These are phyloP conservation scores for Pseudococcus jackbeardsleyi DNA, from an alignment of 2,888 invertebrate species.

Conservation along the genomic window DNA sequence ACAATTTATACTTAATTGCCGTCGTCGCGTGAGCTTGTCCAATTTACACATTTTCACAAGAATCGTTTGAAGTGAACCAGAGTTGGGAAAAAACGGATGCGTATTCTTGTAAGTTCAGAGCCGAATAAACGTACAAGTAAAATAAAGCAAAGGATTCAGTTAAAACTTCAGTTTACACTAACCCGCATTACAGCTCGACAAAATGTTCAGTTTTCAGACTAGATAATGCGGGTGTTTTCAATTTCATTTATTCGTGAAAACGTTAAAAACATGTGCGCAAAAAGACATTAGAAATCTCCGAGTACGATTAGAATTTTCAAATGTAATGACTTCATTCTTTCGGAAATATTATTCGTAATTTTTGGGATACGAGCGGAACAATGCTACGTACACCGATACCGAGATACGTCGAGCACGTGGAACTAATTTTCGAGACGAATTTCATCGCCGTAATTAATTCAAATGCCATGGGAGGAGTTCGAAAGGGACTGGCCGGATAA, in stretches of 20 bases:
- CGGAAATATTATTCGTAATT: slow-evolving; percentile 7
- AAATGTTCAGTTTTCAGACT: slow-evolving; percentile 36
- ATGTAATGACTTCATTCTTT: slow-evolving; percentile 46
- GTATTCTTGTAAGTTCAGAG: slow-evolving; percentile 40
- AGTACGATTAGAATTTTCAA: slow-evolving; percentile 35
- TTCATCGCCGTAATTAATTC: background rate
- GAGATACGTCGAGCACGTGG: background rate
- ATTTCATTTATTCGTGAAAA: slow-evolving; percentile 54
- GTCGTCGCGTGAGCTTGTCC: background rate
- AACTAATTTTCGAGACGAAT: background rate
- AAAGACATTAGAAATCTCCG: slow-evolving; percentile 49
- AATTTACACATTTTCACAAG: slow-evolving; percentile 12
- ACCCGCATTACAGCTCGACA: slow-evolving; percentile 54
- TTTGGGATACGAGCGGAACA: background rate
- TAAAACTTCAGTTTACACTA: slow-evolving; percentile 60
- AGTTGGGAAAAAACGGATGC: background rate
- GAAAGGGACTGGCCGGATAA: background rate
- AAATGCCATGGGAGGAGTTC: background rate
- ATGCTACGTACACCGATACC: background rate
- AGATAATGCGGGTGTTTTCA: slow-evolving; percentile 61
- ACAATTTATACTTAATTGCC: slow-evolving; percentile 1
- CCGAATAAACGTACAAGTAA: slow-evolving; percentile 36
- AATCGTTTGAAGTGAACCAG: slow-evolving; percentile 23
- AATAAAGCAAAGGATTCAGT: slow-evolving; percentile 53
- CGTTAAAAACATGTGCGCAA: slow-evolving; percentile 57